Conservation (phyloP, 1,140 invertebrate genomes). For the Drosophila sturtevanti region DNA sequence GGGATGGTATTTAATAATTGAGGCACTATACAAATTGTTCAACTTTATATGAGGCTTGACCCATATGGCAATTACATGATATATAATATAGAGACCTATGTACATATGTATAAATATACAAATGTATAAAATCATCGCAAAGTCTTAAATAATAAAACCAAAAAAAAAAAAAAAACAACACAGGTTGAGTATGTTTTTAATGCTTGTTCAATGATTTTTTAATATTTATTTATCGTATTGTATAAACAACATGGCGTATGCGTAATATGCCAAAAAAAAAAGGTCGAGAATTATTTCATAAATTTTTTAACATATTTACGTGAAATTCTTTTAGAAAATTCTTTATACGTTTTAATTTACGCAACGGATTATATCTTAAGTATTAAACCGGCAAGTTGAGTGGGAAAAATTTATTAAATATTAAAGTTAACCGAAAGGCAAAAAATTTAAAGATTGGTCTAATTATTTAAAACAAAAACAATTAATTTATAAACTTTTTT, state of each 20-base stretch:
- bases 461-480: no score
- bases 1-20: conserved; percentile 46
- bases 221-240: conserved; percentile 22
- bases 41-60: background rate
- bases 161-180: background rate
- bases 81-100: background rate
- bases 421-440: no score
- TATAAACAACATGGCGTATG: conserved; percentile 6
- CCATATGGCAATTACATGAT: conserved; percentile 5
- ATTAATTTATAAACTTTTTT: no score
- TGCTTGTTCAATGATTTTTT: conserved; percentile 30
- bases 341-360: background rate
- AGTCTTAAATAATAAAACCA: conserved; percentile 46
- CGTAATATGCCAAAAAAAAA: conserved; percentile 25
- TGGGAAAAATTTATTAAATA: no score
- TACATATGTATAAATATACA: background rate
- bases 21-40: conserved; percentile 18
- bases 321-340: background rate
- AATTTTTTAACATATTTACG: conserved; percentile 5
- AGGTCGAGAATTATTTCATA: conserved; percentile 29
- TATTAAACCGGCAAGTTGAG: no score
- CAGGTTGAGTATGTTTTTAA: conserved; percentile 2
- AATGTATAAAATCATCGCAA: conserved; percentile 32
- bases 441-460: no score
- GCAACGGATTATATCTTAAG: no score